phyloP scores from a whole-genome alignment of 2,113 vertebrate genomes.

The Apistogramma diplotaenia region DNA sequence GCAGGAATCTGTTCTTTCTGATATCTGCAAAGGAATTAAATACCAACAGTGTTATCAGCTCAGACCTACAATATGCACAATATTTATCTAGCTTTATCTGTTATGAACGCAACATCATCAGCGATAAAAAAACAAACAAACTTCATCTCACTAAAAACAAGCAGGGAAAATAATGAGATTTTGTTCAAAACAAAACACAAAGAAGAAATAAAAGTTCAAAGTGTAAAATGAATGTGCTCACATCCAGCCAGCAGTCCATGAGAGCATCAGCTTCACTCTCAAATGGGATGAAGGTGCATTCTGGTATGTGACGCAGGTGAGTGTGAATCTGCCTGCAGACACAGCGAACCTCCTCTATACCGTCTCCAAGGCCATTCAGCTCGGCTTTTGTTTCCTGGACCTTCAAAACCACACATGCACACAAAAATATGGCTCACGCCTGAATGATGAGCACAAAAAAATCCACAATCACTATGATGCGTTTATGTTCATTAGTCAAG shows the following conservation, averaged over 20 bases:
- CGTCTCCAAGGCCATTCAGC: constrained; percentile 77
- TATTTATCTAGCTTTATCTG: neutral
- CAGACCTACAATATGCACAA: neutral
- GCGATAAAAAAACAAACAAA: neutral
- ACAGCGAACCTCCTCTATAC: constrained; percentile 84
- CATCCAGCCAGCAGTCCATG: constrained; percentile 94
- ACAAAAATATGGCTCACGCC: neutral
- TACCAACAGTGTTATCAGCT: neutral
- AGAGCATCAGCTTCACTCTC: constrained; percentile 86
- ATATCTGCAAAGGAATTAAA: constrained; percentile 75
- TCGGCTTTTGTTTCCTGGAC: constrained; percentile 82
- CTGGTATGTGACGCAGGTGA: constrained; percentile 83
- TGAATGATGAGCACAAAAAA: neutral
- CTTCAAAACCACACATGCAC: constrained; percentile 65
- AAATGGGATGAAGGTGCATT: constrained; percentile 78
- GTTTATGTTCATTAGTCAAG: neutral
- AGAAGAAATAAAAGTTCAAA: neutral
- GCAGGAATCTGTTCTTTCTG: constrained; percentile 85
- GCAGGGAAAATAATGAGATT: neutral
- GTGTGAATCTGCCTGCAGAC: constrained; percentile 88
- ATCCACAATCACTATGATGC: neutral
- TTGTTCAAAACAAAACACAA: neutral
- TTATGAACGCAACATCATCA: neutral
- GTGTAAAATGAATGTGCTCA: constrained; percentile 62
- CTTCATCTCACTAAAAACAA: neutral